These are phyloP conservation scores for Adrianichthys oophorus DNA, from an alignment of 2,797 vertebrate genomes.

Conservation along the genomic window DNA sequence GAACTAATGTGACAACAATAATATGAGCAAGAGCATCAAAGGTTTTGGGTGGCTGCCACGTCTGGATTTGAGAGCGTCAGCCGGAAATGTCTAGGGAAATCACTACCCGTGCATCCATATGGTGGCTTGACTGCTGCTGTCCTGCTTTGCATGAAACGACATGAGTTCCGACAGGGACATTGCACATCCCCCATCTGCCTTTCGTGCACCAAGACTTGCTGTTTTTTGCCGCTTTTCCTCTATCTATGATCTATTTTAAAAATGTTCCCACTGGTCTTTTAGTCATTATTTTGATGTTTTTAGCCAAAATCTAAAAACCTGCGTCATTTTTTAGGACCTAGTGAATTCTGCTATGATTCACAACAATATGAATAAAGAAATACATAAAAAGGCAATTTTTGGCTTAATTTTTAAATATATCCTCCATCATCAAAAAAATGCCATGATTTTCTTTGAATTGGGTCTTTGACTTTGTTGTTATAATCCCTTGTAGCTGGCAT, in stretches of 20 bases:
- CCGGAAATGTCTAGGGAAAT: conserved; percentile 25
- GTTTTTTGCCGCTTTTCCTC: conserved; percentile 19
- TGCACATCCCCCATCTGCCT: conserved; percentile 36
- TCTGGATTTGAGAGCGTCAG: conserved; percentile 35
- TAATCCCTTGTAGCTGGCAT: conserved; percentile 24
- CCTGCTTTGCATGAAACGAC: conserved; percentile 44
- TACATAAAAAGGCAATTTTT: too few species aligned
- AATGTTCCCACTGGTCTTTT: too few species aligned
- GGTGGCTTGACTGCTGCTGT: conserved; percentile 43
- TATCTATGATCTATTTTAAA: too few species aligned
- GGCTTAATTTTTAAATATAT: too few species aligned
- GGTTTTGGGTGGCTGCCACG: conserved; percentile 32
- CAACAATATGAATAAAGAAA: too few species aligned
- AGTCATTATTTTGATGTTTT: too few species aligned
- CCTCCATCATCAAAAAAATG: too few species aligned
- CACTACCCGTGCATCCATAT: conserved; percentile 22
- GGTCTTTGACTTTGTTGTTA: conserved; percentile 57
- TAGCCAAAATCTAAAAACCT: too few species aligned
- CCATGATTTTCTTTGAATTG: too few species aligned
- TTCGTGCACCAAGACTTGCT: conserved; percentile 25
- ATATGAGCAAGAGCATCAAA: conserved; percentile 37
- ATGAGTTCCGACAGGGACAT: conserved; percentile 19
- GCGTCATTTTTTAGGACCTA: too few species aligned
- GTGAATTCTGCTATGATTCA: too few species aligned
- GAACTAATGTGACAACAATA: conserved; percentile 27